Evolutionary conservation across 2,888 invertebrate genomes (phyloP), one percentile per base, ranked within the genome.

Genomic region (Volucella zonaria): DNA sequence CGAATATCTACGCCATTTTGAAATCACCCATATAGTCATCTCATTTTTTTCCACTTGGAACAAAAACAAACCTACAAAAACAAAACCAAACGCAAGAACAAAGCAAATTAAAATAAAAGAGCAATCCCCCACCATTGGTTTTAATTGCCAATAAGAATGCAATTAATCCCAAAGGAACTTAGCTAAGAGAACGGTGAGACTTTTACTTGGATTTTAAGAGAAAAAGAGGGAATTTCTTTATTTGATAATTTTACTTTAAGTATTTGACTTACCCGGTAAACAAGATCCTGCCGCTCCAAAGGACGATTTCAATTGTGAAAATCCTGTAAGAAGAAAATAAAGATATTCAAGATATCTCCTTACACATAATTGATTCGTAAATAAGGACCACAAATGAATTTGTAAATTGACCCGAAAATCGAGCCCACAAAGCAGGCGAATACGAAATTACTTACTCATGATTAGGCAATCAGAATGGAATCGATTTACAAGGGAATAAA

Each of bases 231-330:
- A 68, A 18, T n/a, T 49, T 11, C 2, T 64, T 3, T 31, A 80
- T 56, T 14, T 54, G 80, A 11, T 3, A 80, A 66, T 59, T 73
- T 12, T 18, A 73, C 71, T 74, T 71, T 42, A 54, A 45, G 31
- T 31, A 31, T 31, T 23, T 15, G 12, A 87, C 89, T 91, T 88
- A 92, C 92, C 91, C 40, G 90, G 85, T 73, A 92, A 87, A 87
- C 91, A 91, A 14, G 89, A 88, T 82, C 89, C 90, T 23, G 89
- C 81, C 54, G 89, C 87, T n/a, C 89, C 89, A 82, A 91, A 92
- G 77, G 87, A 89, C 66, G 89, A 87, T 85, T 92, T 92, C 43
- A 92, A 80, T 86, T 91, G 92, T 43, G 91, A 88, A 85, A 92
- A 92, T 61, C 90, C 92, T 92, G 87, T 2, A 88, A 89, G 45